Evolutionary conservation across 2,888 invertebrate species (phyloP), one percentile per base, ranked within the genome.

Genomic region (Erebia aethiops): DNA sequence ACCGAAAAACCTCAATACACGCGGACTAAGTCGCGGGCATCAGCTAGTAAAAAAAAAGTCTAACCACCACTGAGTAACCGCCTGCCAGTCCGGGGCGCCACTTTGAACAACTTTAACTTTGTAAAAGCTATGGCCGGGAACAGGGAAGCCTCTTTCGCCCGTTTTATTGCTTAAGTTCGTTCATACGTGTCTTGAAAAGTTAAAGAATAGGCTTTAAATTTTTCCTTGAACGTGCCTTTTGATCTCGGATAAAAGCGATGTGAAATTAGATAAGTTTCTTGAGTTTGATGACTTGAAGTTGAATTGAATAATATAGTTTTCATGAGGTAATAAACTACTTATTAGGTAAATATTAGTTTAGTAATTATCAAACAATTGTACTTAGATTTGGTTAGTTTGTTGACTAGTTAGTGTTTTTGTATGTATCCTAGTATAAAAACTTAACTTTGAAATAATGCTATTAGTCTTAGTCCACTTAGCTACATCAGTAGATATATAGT

Each of bases 91-190:
- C 79, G 79, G 81, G 84, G 82, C 84, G 84, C 86, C 84, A 86
- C 87, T 91, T 90, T 88, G 86, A 87, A 81, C 85, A 87, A 90
- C 86, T 90, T 88, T 85, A 87, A 88, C 89, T 88, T 81, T 79
- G 85, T 86, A 86, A 89, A 87, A 87, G 88, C 87, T 86, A 86
- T 83, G 84, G 84, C 83, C 83, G 84, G 81, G 82, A 84, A 87
- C 83, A 82, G 83, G 82, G 83, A 84, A 87, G 86, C 83, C 84
- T 84, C 87, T 87, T 87, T 87, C 88, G 85, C 84, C 81, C 84
- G 79, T 89, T 90, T 91, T 91, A 92, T 92, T 91, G 87, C 85
- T 77, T 87, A 92, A 91, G 86, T 91, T 91, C 83, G 83, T 84
- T 84, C 87, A 89, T 89, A 89, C 88, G 89, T 89, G 89, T 84